Evolutionary conservation across 2,113 vertebrate species (phyloP).

Genomic region (Orientallactaga bullata): DNA sequence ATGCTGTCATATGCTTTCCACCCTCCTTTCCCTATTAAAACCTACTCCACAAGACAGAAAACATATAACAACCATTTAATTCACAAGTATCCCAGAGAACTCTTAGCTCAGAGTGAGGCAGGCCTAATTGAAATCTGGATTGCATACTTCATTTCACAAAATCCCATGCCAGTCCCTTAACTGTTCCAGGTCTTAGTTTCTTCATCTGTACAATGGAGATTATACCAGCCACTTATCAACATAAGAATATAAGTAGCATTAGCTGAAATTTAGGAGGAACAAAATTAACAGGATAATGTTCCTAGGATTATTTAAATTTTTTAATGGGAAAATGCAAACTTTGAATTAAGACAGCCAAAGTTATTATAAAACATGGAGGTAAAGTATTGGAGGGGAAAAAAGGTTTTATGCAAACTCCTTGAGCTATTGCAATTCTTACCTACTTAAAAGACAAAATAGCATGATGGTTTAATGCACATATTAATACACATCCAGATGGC

Average conservation of each 20-base stretch:
- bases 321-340: background rate
- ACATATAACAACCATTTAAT: background rate
- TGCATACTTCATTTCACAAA: background rate
- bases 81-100: background rate
- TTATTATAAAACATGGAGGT: conserved; percentile 10
- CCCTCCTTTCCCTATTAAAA: conserved; percentile 28
- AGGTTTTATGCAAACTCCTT: background rate
- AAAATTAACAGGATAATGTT: conserved; percentile 15
- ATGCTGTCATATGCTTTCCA: background rate
- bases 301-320: conserved; percentile 2
- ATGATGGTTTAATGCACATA: background rate
- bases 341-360: conserved; percentile 14
- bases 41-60: background rate
- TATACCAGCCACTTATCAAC: background rate
- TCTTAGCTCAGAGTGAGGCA: background rate
- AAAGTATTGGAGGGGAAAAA: conserved; percentile 10
- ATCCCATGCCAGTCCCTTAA: background rate
- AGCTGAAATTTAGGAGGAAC: background rate
- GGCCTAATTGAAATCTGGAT: background rate
- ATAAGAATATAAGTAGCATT: background rate
- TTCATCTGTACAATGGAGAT: background rate
- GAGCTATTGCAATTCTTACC: background rate
- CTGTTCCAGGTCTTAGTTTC: background rate
- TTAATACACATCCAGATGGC: background rate
- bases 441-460: background rate